Evolutionary conservation across 2,888 invertebrate genomes (phyloP).

Genomic region (Epinotia bilunana): DNA sequence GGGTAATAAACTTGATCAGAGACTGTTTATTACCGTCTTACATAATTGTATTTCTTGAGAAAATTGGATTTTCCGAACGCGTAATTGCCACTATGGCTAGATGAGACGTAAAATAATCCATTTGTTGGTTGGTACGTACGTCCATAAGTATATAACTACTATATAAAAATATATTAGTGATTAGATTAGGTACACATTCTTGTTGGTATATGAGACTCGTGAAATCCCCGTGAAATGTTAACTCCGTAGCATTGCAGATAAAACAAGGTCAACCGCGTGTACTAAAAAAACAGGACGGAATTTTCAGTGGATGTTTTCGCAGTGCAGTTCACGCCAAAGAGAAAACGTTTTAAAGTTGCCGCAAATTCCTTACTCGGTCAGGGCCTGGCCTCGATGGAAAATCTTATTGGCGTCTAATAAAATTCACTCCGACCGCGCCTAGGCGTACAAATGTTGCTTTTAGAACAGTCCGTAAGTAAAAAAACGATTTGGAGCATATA

Average conservation of each 20-base stretch:
- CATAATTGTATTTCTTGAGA: too few species aligned
- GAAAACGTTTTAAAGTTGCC: slow-evolving; percentile 38
- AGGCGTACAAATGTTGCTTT: slow-evolving; percentile 34
- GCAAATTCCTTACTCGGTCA: slow-evolving; percentile 41
- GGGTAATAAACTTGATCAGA: too few species aligned
- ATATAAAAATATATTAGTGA: too few species aligned
- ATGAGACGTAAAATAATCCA: too few species aligned
- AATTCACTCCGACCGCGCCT: slow-evolving; percentile 25
- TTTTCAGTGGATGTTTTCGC: slow-evolving; percentile 18
- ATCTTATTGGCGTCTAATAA: slow-evolving; percentile 37
- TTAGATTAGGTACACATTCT: background rate
- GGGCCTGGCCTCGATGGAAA: slow-evolving; percentile 36
- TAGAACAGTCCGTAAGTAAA: background rate
- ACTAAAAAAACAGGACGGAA: slow-evolving; percentile 19
- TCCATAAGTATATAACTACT: too few species aligned
- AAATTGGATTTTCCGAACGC: too few species aligned
- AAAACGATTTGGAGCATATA: background rate
- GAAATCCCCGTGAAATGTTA: background rate
- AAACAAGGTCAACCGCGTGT: slow-evolving; percentile 14
- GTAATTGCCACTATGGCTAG: too few species aligned
- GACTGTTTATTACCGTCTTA: too few species aligned
- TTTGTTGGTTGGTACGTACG: too few species aligned
- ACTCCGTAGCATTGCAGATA: background rate
- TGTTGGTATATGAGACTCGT: background rate
- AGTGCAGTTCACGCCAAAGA: slow-evolving; percentile 27